These are phyloP conservation scores for Callaeas wilsoni DNA, from an alignment of 2,113 vertebrate genomes.

Conservation along the genomic window DNA sequence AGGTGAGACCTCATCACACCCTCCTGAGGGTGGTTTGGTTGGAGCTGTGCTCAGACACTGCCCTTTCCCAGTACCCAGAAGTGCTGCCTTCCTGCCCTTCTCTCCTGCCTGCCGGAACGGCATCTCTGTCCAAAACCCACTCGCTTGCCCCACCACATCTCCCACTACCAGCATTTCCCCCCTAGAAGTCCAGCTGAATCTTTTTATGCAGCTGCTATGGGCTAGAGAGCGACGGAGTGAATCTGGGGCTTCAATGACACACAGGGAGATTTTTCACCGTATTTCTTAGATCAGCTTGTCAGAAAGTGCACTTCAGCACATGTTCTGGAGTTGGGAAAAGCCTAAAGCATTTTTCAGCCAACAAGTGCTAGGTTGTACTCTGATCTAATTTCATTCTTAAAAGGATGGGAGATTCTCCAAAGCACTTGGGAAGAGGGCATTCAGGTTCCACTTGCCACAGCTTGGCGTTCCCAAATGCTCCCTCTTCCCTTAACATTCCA, in stretches of 20 bases:
- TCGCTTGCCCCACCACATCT: accelerated
- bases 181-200: background rate
- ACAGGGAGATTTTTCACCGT: background rate
- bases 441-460: background rate
- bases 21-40: too few species aligned
- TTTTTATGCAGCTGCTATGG: accelerated
- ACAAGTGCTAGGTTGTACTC: accelerated
- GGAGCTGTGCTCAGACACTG: background rate
- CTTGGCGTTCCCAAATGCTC: background rate
- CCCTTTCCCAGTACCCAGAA: background rate
- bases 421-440: accelerated
- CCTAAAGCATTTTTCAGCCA: background rate
- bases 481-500: background rate
- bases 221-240: background rate
- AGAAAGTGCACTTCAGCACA: background rate
- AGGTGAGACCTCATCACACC: accelerated
- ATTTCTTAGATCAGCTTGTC: background rate
- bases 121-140: background rate
- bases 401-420: background rate
- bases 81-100: background rate
- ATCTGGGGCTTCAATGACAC: background rate
- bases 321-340: background rate
- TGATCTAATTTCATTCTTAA: background rate
- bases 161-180: background rate
- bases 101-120: accelerated